Evolutionary conservation across 2,797 vertebrate species (phyloP), one percentile per base, ranked within the genome.

Genomic region (Rachycentron canadum): DNA sequence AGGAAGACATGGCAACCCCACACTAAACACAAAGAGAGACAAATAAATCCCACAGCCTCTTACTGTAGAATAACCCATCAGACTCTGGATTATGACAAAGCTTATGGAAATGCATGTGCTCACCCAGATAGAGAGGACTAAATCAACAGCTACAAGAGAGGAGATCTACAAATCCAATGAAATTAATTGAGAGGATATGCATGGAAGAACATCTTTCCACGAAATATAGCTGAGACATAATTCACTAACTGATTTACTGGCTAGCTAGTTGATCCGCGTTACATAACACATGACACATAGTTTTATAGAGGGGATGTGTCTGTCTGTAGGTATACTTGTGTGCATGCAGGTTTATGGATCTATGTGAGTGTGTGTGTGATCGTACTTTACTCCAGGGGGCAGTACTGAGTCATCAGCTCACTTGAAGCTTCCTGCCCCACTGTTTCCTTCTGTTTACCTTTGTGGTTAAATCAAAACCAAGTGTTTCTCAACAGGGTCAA

Each of bases 181-280:
- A 79, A 81, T 71, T 13, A 79, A 84, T 50, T 83, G 52, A 30
- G 65, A 73, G 55, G 69, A 72, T 59, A 55, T 60, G 45, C 28
- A 60, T 30, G 34, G 43, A 76, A 60, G 67, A 84, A 79, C 58
- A 82, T 86, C 84, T 79, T 65, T 84, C 55, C 25, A 77, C 1
- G 16, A 79, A 85, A 79, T 38, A 66, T 5, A 76, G 53, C 21
- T 34, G 56, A 80, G 58, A 68, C 56, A 78, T 71, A 76, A 86
- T 76, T 84, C 77, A 82, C 50, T 62, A 69, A 79, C 62, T 68
- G 67, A 86, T 11, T 82, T 80, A 86, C 56, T 23, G 75, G 70
- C 59, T 50, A 40, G 47, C 69, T 67, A 61, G 32, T 72, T 82
- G 64, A 89, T 88, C 84, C 72, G 23, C 57, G 55, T 90, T 91